Percentiles rank a stretch among this genome's conserved stretches.
phyloP scores from a whole-genome alignment of 2,113 vertebrate species.

The Psettodes erumei region DNA sequence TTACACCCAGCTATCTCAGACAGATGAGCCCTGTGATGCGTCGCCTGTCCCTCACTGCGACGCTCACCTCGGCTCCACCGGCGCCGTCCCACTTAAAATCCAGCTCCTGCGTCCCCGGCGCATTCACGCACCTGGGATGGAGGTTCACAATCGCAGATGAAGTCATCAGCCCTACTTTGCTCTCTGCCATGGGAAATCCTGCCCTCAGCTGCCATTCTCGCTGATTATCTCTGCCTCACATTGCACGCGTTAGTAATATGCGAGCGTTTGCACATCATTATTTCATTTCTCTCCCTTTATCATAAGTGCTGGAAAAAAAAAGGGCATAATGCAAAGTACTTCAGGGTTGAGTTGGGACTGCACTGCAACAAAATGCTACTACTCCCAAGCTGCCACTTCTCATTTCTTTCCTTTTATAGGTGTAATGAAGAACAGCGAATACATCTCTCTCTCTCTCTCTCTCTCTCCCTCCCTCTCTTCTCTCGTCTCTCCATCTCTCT shows the following conservation, averaged over 20 bases:
- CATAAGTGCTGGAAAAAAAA: neutral
- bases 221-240: neutral
- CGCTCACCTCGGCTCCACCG: conserved; percentile 55
- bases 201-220: neutral
- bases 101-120: conserved; percentile 6
- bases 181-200: conserved; percentile 3
- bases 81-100: conserved; percentile 41
- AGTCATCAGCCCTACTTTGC: conserved; percentile 15
- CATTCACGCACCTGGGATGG: conserved; percentile 15
- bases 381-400: conserved; percentile 64
- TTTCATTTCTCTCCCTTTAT: conserved; percentile 11
- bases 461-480: conserved; percentile 47
- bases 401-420: conserved; percentile 73
- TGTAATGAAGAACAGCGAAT: conserved; percentile 76
- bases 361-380: conserved; percentile 48
- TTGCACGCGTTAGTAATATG: neutral
- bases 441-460: conserved; percentile 55
- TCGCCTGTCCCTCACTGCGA: conserved; percentile 47
- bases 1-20: conserved; percentile 69
- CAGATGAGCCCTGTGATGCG: conserved; percentile 66
- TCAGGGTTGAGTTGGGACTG: conserved; percentile 27
- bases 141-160: conserved; percentile 16
- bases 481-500: conserved; percentile 66
- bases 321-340: conserved; percentile 32
- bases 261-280: neutral